Percentiles rank a stretch among this genome's conserved stretches.
These are phyloP conservation scores for Drosophila setifemur DNA, from an alignment of 1,140 invertebrate genomes.

Conservation along the genomic window DNA sequence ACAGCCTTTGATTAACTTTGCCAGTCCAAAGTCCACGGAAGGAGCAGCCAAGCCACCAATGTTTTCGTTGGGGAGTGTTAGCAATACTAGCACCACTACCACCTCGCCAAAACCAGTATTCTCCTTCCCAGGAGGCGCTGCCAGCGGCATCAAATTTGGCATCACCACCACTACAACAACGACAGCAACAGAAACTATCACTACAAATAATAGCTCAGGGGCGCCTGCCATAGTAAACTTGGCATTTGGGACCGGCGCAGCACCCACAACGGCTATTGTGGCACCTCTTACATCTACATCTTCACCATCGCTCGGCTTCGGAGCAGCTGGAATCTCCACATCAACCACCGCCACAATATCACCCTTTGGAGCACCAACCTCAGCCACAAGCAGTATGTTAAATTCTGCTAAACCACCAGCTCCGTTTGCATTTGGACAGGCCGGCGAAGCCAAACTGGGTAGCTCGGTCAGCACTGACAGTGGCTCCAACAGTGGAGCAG, in stretches of 20 bases:
- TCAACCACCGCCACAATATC: conserved; percentile 5
- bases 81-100: background rate
- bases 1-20: conserved; percentile 5
- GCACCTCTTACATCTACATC: background rate
- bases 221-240: conserved; percentile 11
- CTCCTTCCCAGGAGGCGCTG: conserved; percentile 4
- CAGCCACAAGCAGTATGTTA: background rate
- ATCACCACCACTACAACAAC: conserved; percentile 9
- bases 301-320: conserved; percentile 8
- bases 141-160: background rate
- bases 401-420: background rate
- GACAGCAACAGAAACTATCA: conserved; percentile 1
- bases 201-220: no score
- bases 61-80: background rate
- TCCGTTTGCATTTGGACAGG: conserved; percentile 38
- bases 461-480: no score
- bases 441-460: background rate
- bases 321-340: background rate
- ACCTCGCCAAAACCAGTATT: background rate
- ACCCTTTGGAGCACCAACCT: conserved; percentile 12
- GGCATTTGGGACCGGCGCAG: conserved; percentile 12
- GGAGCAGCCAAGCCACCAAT: background rate
- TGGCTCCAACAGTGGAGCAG: background rate
- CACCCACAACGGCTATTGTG: background rate
- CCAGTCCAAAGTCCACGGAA: background rate